A percentile compares a stretch with the other conserved stretches of the same genome.
phyloP scores from a whole-genome alignment of 2,888 invertebrate species.

The Cerceris ruficornis region DNA sequence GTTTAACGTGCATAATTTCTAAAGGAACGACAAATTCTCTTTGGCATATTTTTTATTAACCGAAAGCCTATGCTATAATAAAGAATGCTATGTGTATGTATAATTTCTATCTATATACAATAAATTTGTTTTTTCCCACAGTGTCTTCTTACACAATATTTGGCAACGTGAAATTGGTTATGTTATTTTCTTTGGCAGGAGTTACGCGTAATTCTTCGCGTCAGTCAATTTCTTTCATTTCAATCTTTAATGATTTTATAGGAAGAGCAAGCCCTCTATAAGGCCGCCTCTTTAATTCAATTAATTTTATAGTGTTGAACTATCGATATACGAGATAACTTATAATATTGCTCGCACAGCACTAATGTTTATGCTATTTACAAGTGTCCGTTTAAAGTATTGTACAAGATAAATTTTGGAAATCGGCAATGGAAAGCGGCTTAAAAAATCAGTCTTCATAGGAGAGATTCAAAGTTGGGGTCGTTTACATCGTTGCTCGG shows the following conservation, averaged over 20 bases:
- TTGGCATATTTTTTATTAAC: constrained; percentile 74
- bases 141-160: constrained; percentile 55
- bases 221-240: constrained; percentile 23
- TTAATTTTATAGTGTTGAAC: constrained; percentile 59
- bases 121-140: constrained; percentile 66
- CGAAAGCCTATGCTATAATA: constrained; percentile 75
- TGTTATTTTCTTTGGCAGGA: constrained; percentile 71
- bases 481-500: constrained; percentile 70
- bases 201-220: constrained; percentile 65
- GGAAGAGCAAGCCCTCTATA: constrained; percentile 25
- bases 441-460: constrained; percentile 79
- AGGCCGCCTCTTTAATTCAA: constrained; percentile 26
- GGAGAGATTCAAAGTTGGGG: constrained; percentile 66
- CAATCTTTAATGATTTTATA: constrained; percentile 25
- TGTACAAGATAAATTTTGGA: constrained; percentile 50
- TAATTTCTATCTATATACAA: constrained; percentile 74
- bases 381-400: constrained; percentile 54
- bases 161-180: constrained; percentile 67
- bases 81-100: constrained; percentile 72
- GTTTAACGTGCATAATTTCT: too few species aligned
- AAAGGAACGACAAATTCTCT: constrained; percentile 35
- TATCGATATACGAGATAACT: constrained; percentile 64
- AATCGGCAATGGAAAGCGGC: constrained; percentile 47
- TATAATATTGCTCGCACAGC: constrained; percentile 67
- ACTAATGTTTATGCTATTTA: constrained; percentile 65